Base-by-base conservation (phyloP, 2,113 vertebrate species). In the Pandion haliaetus region DNA sequence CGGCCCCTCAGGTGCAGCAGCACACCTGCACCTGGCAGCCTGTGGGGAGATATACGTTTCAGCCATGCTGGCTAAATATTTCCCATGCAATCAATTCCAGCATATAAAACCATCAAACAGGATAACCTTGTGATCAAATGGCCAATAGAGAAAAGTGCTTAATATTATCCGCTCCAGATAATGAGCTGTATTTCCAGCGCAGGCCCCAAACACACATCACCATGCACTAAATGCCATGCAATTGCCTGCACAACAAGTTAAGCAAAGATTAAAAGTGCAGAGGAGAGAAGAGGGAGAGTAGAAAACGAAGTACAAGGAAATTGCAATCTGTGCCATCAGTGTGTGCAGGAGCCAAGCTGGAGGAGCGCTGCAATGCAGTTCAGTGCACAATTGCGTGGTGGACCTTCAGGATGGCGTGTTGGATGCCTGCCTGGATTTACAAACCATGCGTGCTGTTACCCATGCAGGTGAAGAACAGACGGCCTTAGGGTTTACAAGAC, bases 121-220 rank as follows among this genome's bases (percentile, higher is more conserved):
- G 94, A 91, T 96, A 94, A 95, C 86, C 93, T 95, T 91, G 91
- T 86, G 94, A 97, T 96, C 94, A 97, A 97, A 97, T 23, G 89
- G 91, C 96, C 92, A 96, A 94, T 93, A 94, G 92, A 95, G 96
- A 72, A 84, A 93, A 96, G 94, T 80, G 86, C 84, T 96, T 97
- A 95, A 97, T 96, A 97, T 96, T 90, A 87, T 83, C 94, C 94
- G 93, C 84, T 95, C 86, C 94, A 93, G 93, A 89, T 93, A 97
- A 95, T 61, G 91, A 97, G 96, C 95, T 45, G 21, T 57, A 91
- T 94, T 91, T 96, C 89, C 93, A 95, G 89, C 81, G 8, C 89
- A 31, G 93, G 81, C 89, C 95, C 94, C 89, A 72, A 96, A 94
- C 94, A 80, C 91, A 87, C 95, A 96, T 96, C 96, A 94, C 70